Conservation (phyloP, 2,888 invertebrate species). For the Liodrosophila aerea region DNA sequence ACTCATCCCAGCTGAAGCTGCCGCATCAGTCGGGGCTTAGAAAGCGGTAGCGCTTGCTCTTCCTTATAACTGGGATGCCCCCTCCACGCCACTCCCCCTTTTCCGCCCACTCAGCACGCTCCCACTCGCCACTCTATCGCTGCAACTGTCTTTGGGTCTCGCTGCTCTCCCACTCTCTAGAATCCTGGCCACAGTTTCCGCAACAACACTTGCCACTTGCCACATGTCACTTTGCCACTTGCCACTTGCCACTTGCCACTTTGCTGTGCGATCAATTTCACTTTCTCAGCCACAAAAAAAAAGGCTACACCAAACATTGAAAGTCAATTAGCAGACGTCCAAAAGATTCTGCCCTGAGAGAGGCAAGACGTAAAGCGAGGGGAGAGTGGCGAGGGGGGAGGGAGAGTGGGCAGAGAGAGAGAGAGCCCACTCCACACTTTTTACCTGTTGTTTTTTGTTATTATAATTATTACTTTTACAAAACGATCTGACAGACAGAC, state of each 20-base stretch:
- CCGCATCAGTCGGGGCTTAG: slow-evolving; percentile 18
- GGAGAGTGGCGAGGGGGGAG: not conserved
- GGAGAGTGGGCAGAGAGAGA: not conserved
- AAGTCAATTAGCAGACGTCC: slow-evolving; percentile 69
- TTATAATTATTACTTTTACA: slow-evolving; percentile 21
- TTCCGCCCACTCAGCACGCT: too few species aligned
- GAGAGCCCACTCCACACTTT: slow-evolving; percentile 24
- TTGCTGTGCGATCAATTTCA: slow-evolving; percentile 64
- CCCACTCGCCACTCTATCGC: too few species aligned
- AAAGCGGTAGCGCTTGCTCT: slow-evolving; percentile 1
- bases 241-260: slow-evolving; percentile 28
- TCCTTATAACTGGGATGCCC: too few species aligned
- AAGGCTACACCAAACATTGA: slow-evolving; percentile 57
- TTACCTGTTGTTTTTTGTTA: slow-evolving; percentile 4
- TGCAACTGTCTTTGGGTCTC: too few species aligned
- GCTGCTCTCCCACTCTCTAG: slow-evolving; percentile 28
- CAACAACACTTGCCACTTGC: slow-evolving; percentile 31
- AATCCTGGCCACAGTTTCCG: too few species aligned
- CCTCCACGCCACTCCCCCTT: too few species aligned
- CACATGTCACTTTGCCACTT: slow-evolving; percentile 18
- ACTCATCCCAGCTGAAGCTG: slow-evolving; percentile 44
- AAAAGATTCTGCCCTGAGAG: slow-evolving; percentile 56
- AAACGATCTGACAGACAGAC: slow-evolving; percentile 23
- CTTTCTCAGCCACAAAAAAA: slow-evolving; percentile 55
- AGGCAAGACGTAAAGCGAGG: not conserved